Base-by-base conservation (phyloP, 2,113 vertebrate species). In the Furnarius figulus region DNA sequence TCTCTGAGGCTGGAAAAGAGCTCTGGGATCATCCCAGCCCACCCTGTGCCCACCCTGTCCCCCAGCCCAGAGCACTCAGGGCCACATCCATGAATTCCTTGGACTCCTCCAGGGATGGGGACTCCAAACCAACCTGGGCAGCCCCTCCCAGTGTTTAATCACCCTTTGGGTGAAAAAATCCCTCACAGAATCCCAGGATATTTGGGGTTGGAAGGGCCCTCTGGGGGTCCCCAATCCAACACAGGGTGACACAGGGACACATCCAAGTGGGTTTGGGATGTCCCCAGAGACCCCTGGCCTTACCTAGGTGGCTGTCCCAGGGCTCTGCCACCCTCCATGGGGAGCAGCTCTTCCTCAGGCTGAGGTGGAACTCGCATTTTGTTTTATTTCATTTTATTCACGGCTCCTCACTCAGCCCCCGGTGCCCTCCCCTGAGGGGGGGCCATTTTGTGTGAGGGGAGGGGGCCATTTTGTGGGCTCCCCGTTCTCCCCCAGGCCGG, bases 361-460 rank as follows among this genome's bases (percentile, higher is more conserved):
- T 12, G 46, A 82, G 39, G n/a, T 12, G 46, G 20, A 75, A 89
- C 5, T 21, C 12, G 9, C 5, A 13, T 12, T 40, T 40, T 40
- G 40, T 40, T 40, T 40, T 40, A 40, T 5, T 74, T 74, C 52
- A 39, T 61, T 67, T 4, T n/a, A n/a, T n/a, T n/a, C n/a, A 37
- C 14, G 7, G 8, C 22, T 33, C 22, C n/a, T 10, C 20, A 6
- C 20, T 4, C 5, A 12, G 44, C 8, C 28, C 35, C 59, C 3
- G 42, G 42, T 24, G 35, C 42, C 33, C 47, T 56, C 37, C 39
- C 63, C 11, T 75, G 71, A 6, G 75, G 62, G 72, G 58, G 91
- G 86, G 91, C 91, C 95, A 96, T 97, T 97, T 97, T 97, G 96
- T 95, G 68, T 40, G 89, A 84, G 89, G 83, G 84, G 89, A 95